These are phyloP conservation scores for Indicator indicator DNA, from an alignment of 2,113 vertebrate species.

Conservation along the genomic window DNA sequence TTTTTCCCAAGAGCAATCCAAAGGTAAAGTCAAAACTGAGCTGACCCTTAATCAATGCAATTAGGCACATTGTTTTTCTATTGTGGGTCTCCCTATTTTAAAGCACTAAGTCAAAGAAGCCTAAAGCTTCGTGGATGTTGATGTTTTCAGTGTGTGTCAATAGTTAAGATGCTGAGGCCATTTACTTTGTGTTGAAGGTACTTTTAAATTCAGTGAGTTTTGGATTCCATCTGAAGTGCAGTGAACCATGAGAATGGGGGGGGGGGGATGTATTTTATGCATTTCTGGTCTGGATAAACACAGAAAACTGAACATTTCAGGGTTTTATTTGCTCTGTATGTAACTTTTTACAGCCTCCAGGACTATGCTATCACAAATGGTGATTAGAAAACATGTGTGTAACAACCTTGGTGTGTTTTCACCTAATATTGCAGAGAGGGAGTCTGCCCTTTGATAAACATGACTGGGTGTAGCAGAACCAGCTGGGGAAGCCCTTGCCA, in stretches of 20 bases:
- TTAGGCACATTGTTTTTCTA: neutral
- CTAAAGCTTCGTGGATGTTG: neutral
- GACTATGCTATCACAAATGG: neutral
- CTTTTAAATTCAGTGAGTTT: neutral
- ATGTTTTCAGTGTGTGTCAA: neutral
- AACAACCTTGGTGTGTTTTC: neutral
- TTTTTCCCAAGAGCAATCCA: neutral
- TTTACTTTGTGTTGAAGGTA: neutral
- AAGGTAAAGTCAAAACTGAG: slow-evolving; percentile 30
- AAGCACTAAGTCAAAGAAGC: neutral
- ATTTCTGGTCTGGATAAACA: neutral
- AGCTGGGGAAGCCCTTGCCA: neutral
- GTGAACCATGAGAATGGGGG: neutral
- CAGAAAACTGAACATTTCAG: neutral
- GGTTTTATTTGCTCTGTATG: neutral
- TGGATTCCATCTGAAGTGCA: neutral
- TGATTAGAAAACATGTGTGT: neutral
- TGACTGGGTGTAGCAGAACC: neutral
- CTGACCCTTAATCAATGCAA: neutral
- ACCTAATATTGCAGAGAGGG: neutral
- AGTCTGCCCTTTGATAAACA: neutral
- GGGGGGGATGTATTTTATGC: neutral
- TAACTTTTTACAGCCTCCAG: neutral
- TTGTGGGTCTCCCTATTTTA: neutral
- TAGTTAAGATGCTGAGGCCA: neutral